phyloP scores from a whole-genome alignment of 2,888 invertebrate species.

The Trachelus iudaicus region DNA sequence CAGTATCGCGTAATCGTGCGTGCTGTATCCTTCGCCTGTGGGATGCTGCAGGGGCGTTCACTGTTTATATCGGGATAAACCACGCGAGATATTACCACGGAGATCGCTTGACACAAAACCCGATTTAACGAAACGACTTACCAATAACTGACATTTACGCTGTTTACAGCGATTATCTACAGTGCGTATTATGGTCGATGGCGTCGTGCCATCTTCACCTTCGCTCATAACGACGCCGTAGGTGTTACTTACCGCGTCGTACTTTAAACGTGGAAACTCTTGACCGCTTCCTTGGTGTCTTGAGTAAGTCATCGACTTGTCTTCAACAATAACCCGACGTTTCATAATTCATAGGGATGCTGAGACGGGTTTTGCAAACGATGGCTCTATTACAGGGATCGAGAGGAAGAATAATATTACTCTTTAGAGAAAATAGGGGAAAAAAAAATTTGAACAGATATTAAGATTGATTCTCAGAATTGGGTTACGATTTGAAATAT shows the following conservation, averaged over 20 bases:
- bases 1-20: neutral
- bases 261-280: neutral
- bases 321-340: neutral
- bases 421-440: neutral
- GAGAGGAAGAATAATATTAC: neutral
- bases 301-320: neutral
- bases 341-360: neutral
- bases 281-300: neutral
- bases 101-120: neutral
- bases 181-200: neutral
- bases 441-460: neutral
- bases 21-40: neutral
- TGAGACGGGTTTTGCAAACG: neutral
- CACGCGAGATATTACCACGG: neutral
- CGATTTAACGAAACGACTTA: neutral
- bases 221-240: neutral
- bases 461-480: neutral
- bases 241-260: neutral
- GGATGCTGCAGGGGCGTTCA: neutral
- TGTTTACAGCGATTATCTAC: neutral
- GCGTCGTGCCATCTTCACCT: constrained; percentile 1
- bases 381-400: neutral
- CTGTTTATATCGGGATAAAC: neutral
- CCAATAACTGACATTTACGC: constrained; percentile 3
- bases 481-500: neutral